These are phyloP conservation scores for Lipophrys pholis DNA, from an alignment of 2,113 vertebrate species.

Conservation along the genomic window DNA sequence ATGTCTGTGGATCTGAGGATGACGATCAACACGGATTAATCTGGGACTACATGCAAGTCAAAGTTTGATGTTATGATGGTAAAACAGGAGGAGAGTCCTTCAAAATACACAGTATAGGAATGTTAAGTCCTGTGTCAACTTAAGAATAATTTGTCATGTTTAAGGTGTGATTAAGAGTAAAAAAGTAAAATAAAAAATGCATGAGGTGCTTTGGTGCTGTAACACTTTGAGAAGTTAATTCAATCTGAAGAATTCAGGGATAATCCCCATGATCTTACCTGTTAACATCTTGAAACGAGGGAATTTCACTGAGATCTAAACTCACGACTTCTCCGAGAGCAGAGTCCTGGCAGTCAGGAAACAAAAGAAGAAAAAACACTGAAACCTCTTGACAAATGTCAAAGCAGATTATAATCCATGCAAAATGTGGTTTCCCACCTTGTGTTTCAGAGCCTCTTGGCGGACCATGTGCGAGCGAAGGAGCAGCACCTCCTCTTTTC, in stretches of 20 bases:
- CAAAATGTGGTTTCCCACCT: conserved; percentile 77
- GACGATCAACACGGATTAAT: neutral
- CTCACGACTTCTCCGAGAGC: conserved; percentile 63
- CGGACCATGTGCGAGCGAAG: conserved; percentile 93
- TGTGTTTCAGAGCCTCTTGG: conserved; percentile 91
- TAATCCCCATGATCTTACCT: conserved; percentile 41
- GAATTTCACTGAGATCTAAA: conserved; percentile 60
- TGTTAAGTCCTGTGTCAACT: too few relatives aligned
- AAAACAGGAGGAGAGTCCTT: too few relatives aligned
- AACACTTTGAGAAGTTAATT: too few relatives aligned
- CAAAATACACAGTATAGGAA: too few relatives aligned
- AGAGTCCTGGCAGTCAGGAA: conserved; percentile 61
- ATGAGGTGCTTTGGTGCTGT: too few relatives aligned
- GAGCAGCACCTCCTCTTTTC: conserved; percentile 97
- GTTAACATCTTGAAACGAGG: conserved; percentile 54
- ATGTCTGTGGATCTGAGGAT: conserved; percentile 86
- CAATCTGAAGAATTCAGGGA: too few relatives aligned
- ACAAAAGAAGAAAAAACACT: neutral
- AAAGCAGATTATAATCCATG: neutral
- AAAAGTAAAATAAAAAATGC: too few relatives aligned
- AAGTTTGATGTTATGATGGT: too few relatives aligned
- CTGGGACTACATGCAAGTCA: too few relatives aligned
- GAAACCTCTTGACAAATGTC: neutral
- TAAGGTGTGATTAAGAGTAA: too few relatives aligned
- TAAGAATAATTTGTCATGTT: too few relatives aligned